These are phyloP conservation scores for Paralichthys olivaceus DNA, from an alignment of 2,113 vertebrate species.

Conservation along the genomic window DNA sequence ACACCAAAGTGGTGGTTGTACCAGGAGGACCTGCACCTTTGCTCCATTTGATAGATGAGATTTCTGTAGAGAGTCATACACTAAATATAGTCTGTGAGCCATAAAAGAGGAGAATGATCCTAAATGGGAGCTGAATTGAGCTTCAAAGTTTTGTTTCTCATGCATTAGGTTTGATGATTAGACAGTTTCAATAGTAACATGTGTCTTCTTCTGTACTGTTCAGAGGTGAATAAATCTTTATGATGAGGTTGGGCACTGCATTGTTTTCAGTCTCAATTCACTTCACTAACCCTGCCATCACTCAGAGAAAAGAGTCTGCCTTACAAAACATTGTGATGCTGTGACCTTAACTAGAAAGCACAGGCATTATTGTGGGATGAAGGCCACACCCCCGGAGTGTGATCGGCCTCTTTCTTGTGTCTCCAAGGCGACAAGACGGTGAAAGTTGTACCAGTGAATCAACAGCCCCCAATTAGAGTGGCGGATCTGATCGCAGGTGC, in stretches of 20 bases:
- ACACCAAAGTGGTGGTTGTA: conserved; percentile 18
- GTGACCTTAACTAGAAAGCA: conserved; percentile 13
- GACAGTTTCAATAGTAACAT: background rate
- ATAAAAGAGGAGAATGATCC: conserved; percentile 17
- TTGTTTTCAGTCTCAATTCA: conserved; percentile 59
- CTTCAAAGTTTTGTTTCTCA: background rate
- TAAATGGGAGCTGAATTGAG: background rate
- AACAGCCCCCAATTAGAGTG: conserved; percentile 88
- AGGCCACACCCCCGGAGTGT: conserved; percentile 67
- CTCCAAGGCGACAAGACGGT: conserved; percentile 91
- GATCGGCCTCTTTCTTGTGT: conserved; percentile 80
- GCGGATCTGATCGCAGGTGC: conserved; percentile 91
- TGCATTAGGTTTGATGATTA: background rate
- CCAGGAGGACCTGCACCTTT: background rate
- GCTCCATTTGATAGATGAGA: conserved; percentile 5
- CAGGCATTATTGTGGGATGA: conserved; percentile 1
- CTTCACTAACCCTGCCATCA: conserved; percentile 27
- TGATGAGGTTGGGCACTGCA: conserved; percentile 25
- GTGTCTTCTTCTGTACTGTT: background rate
- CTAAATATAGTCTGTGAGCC: background rate
- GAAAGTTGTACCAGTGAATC: conserved; percentile 88
- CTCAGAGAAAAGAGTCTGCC: conserved; percentile 13
- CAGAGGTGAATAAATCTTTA: background rate
- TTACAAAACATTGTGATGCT: conserved; percentile 21
- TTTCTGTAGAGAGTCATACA: conserved; percentile 24